phyloP scores from a whole-genome alignment of 2,888 invertebrate species.

The Athalia cordata region DNA sequence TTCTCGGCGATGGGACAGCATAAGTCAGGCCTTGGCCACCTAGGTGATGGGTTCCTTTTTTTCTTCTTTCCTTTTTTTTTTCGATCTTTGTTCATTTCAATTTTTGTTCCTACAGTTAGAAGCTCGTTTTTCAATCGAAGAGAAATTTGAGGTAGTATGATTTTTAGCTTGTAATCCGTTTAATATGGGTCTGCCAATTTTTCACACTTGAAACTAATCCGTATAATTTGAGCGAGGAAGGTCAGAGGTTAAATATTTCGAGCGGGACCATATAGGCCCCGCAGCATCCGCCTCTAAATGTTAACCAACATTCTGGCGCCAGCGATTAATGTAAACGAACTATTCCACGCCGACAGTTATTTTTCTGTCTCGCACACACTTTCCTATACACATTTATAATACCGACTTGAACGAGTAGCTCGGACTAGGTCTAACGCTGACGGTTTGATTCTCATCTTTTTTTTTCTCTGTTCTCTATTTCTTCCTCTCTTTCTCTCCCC shows the following conservation, averaged over 20 bases:
- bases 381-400: background rate
- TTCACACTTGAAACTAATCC: conserved; percentile 14
- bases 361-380: conserved; percentile 33
- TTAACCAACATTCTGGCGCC: conserved; percentile 32
- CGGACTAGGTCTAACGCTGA: too few relatives aligned
- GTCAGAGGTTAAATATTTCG: conserved; percentile 28
- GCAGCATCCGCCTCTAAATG: conserved; percentile 5
- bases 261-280: background rate
- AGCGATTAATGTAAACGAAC: conserved; percentile 42
- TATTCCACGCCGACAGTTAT: conserved; percentile 33
- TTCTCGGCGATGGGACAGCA: conserved; percentile 61
- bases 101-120: background rate
- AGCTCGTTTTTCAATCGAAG: too few relatives aligned
- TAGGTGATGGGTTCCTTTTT: conserved; percentile 50
- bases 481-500: background rate
- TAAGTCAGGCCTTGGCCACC: conserved; percentile 66
- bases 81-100: background rate
- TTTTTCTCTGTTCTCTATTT: too few relatives aligned
- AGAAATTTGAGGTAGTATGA: background rate
- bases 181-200: background rate
- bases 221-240: conserved; percentile 2
- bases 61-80: background rate
- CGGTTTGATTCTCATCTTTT: too few relatives aligned
- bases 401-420: too few relatives aligned
- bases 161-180: background rate